Base-by-base conservation (phyloP, 2,888 invertebrate species). In the Ommatoiulus sabulosus region DNA sequence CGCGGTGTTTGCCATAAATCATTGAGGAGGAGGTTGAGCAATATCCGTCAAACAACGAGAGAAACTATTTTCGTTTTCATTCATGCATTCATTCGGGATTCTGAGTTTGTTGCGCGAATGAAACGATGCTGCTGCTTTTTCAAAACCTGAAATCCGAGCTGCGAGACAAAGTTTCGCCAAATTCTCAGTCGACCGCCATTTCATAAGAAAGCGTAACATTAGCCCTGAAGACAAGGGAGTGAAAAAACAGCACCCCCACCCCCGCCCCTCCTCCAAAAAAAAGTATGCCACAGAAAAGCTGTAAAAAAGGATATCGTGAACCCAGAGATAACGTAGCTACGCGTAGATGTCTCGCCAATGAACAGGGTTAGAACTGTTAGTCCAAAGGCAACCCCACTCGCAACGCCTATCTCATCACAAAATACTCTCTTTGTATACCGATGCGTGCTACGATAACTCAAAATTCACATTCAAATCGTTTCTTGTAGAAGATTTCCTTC, bases 111-210 rank as follows among this genome's bases (percentile, higher is more conserved):
- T 15, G 35, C 52, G 72, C 72, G 72, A 72, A 72, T 24, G 72
- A 72, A 72, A 72, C 72, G 72, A 20, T 24, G 20, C 72, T 72
- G 72, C 72, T 72, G 72, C 24, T 24, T 72, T 72, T 72, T 72
- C 72, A 4, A 4, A 72, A 72, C 72, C 20, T 72, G 72, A 72
- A 72, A 72, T 72, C 72, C 72, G 72, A 72, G 72, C 72, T 72
- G 72, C 72, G 24, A 72, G 20, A 72, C 72, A 72, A 72, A 72
- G 72, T 72, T 72, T 72, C 72, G 72, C 72, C 72, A 72, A 72
- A 72, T 72, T 72, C 72, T 72, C 72, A 72, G 72, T 72, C 72
- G 72, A 72, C 72, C 72, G 72, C 72, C 72, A 72, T 72, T 72
- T 72, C 72, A 24, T 72, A 72, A 72, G 72, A 72, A 72, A 72